These are phyloP conservation scores for Trinectes maculatus DNA, from an alignment of 2,113 vertebrate species.

Conservation along the genomic window DNA sequence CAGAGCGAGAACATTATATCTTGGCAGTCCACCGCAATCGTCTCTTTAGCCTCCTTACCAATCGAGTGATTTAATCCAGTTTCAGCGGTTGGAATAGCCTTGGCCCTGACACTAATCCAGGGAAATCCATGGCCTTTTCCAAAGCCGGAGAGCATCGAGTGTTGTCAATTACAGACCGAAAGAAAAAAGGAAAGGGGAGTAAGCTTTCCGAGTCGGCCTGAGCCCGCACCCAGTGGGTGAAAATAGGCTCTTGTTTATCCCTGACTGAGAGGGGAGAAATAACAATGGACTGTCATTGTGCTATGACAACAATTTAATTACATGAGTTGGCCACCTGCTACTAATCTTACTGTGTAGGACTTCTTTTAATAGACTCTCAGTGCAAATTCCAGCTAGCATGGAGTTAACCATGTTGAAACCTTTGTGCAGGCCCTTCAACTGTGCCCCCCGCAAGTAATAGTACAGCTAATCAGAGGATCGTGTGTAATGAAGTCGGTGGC, in stretches of 20 bases:
- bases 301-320: conserved; percentile 70
- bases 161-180: conserved; percentile 69
- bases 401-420: conserved; percentile 31
- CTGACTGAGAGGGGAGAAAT: conserved; percentile 46
- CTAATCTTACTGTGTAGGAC: conserved; percentile 63
- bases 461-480: conserved; percentile 44
- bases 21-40: conserved; percentile 45
- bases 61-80: conserved; percentile 73
- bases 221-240: conserved; percentile 25
- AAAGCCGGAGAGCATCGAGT: conserved; percentile 62
- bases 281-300: conserved; percentile 47
- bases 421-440: conserved; percentile 48
- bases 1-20: conserved; percentile 33
- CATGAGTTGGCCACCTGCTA: conserved; percentile 55
- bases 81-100: conserved; percentile 55
- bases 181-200: conserved; percentile 43
- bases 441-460: conserved; percentile 47
- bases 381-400: conserved; percentile 46
- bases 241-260: conserved; percentile 60
- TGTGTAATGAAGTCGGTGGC: conserved; percentile 38
- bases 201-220: conserved; percentile 40
- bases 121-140: conserved; percentile 66
- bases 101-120: conserved; percentile 66
- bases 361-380: conserved; percentile 62
- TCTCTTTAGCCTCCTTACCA: conserved; percentile 53